These are phyloP conservation scores for Bubo scandiacus DNA, from an alignment of 2,113 vertebrate species.

Conservation along the genomic window DNA sequence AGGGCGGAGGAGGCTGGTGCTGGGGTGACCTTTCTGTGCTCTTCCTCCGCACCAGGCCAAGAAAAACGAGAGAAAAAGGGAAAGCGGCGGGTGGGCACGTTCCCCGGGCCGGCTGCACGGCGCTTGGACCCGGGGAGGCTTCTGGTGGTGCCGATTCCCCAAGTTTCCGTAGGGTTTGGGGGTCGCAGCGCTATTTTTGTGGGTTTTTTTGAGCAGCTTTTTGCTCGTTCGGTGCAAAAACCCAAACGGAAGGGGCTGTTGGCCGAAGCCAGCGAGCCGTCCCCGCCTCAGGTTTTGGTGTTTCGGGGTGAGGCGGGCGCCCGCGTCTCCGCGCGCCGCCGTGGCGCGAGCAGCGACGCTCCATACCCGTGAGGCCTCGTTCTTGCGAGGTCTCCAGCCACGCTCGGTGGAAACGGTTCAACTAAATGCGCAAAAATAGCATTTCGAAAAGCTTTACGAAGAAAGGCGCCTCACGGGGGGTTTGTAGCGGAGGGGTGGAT, in stretches of 20 bases:
- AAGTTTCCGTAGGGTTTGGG: too few relatives aligned
- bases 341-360: background rate
- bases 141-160: too few relatives aligned
- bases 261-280: background rate
- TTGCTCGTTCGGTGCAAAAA: background rate
- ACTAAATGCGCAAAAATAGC: background rate
- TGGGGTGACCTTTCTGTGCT: too few relatives aligned
- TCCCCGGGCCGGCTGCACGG: rapidly evolving
- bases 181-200: background rate
- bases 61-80: background rate
- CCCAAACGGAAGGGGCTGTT: background rate
- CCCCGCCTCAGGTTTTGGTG: background rate
- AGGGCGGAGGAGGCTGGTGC: background rate
- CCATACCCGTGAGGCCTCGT: background rate
- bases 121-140: background rate
- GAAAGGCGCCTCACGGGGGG: background rate
- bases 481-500: background rate
- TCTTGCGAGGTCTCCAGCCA: background rate
- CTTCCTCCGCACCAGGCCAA: background rate
- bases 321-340: rapidly evolving
- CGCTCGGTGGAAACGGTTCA: background rate
- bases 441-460: background rate
- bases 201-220: background rate
- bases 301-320: background rate
- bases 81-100: rapidly evolving